phyloP scores from a whole-genome alignment of 23 tunicate species.

The Halocynthia aurantium region DNA sequence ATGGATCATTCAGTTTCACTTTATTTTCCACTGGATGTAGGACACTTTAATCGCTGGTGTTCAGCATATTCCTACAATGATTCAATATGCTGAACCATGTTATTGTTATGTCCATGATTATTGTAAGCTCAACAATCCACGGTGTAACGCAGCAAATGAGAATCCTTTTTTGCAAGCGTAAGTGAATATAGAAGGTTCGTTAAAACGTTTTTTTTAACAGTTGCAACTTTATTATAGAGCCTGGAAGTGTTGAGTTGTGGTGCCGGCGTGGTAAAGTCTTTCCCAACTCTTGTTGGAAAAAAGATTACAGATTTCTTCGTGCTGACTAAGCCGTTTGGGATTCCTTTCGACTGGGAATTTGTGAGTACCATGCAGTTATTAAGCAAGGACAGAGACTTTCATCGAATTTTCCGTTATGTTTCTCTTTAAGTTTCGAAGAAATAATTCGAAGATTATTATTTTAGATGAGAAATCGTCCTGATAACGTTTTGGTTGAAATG shows the following conservation, averaged over 20 bases:
- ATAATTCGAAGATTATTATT: not conserved
- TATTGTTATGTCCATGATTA: too few species aligned
- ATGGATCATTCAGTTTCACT: too few species aligned
- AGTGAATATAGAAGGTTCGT: not conserved
- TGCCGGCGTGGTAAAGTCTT: slow-evolving; percentile 38
- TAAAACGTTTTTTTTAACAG: not conserved
- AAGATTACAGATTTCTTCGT: slow-evolving; percentile 44
- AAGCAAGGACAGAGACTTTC: too few species aligned
- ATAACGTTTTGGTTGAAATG: slow-evolving; percentile 43
- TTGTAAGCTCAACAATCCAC: too few species aligned
- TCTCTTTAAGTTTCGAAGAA: too few species aligned
- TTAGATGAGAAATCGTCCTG: slow-evolving; percentile 45
- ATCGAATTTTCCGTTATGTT: too few species aligned
- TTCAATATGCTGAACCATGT: too few species aligned
- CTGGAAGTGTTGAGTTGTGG: slow-evolving; percentile 47
- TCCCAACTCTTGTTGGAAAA: slow-evolving; percentile 41
- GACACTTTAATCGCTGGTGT: too few species aligned
- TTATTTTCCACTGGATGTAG: too few species aligned
- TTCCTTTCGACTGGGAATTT: slow-evolving; percentile 30
- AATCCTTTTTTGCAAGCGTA: too few species aligned
- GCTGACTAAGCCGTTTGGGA: slow-evolving; percentile 38
- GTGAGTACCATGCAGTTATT: slow-evolving; percentile 2
- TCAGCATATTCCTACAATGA: too few species aligned
- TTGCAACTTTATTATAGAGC: slow-evolving; percentile 9
- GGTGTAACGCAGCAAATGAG: too few species aligned